phyloP scores from a whole-genome alignment of 2,888 invertebrate species.

The Spodoptera littoralis region DNA sequence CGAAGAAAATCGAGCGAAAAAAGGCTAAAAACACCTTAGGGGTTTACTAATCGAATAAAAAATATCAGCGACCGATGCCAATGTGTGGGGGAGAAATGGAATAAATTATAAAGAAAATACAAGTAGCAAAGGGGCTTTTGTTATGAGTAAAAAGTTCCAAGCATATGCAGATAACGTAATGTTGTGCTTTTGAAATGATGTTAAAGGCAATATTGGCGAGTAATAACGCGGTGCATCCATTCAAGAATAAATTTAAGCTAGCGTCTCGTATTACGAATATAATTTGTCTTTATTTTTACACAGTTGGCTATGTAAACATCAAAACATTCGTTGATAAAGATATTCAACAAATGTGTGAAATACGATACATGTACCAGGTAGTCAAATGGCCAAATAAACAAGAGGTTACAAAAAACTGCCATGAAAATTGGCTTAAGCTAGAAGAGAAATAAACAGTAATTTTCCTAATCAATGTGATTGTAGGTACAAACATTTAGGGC shows the following conservation, averaged over 20 bases:
- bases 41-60: constrained; percentile 90
- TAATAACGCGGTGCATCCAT: constrained; percentile 62
- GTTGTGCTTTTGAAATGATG: constrained; percentile 75
- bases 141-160: constrained; percentile 83
- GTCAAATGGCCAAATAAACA: neutral
- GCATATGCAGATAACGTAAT: constrained; percentile 82
- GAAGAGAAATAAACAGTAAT: constrained; percentile 55
- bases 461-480: constrained; percentile 70
- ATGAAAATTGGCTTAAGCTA: constrained; percentile 21
- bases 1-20: constrained; percentile 89
- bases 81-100: constrained; percentile 87
- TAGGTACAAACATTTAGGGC: constrained; percentile 74
- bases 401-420: neutral
- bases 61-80: constrained; percentile 89
- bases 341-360: too few species aligned
- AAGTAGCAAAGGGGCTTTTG: constrained; percentile 84
- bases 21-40: constrained; percentile 90
- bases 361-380: too few species aligned
- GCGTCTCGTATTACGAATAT: constrained; percentile 32
- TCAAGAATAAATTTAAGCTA: constrained; percentile 49
- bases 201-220: constrained; percentile 69
- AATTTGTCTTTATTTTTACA: too few species aligned
- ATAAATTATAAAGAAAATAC: constrained; percentile 89
- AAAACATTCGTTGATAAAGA: too few species aligned
- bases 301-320: too few species aligned